Conservation (phyloP, 2,888 invertebrate genomes). For the Amphipyra tragopoginis region DNA sequence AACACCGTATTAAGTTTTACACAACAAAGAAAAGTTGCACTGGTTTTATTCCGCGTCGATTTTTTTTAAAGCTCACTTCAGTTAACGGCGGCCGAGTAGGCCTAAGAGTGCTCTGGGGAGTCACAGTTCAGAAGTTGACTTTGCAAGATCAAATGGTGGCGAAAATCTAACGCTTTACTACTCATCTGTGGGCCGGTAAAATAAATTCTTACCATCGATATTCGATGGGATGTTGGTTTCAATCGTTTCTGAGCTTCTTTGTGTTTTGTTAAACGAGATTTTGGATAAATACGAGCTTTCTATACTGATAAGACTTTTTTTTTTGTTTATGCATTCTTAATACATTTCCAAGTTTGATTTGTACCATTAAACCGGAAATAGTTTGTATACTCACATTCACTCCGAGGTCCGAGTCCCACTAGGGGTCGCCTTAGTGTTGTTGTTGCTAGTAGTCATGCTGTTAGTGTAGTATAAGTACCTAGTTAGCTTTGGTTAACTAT, state of each 20-base stretch:
- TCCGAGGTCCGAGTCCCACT: too few relatives aligned
- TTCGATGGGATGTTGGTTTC: neutral
- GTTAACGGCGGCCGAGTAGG: constrained; percentile 48
- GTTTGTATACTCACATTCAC: too few relatives aligned
- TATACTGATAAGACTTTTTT: too few relatives aligned
- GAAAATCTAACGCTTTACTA: constrained; percentile 38
- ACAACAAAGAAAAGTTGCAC: constrained; percentile 16
- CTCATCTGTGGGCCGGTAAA: constrained; percentile 26
- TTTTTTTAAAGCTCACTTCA: constrained; percentile 51
- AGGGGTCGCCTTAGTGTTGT: too few relatives aligned
- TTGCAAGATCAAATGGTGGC: constrained; percentile 43
- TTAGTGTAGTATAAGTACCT: too few relatives aligned
- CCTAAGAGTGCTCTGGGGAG: constrained; percentile 55
- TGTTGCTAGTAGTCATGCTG: too few relatives aligned
- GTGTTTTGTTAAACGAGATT: neutral
- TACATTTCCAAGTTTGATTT: too few relatives aligned
- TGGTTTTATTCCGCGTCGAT: constrained; percentile 24
- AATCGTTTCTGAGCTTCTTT: neutral
- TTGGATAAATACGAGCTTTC: too few relatives aligned
- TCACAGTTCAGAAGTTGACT: constrained; percentile 42
- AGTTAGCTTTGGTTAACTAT: too few relatives aligned
- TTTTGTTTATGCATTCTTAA: too few relatives aligned
- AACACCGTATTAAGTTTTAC: constrained; percentile 20
- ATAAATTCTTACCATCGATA: constrained; percentile 31
- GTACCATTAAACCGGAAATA: too few relatives aligned